Base-by-base conservation (phyloP, 1,140 invertebrate species). In the Trissolcus basalis region DNA sequence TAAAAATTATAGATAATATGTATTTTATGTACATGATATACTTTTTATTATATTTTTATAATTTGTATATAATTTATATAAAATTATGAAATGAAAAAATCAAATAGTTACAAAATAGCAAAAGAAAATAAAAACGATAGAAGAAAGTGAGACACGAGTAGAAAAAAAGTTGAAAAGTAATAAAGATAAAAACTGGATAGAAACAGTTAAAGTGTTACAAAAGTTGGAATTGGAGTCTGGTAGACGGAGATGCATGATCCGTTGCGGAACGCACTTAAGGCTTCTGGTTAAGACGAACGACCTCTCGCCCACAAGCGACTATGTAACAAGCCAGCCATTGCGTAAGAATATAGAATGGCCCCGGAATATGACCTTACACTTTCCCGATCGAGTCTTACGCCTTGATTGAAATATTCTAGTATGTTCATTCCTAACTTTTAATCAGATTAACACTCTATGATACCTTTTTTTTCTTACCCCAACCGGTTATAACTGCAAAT, bases 231-330 rank as follows among this genome's bases (percentile, higher is more conserved):
- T 6, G 6, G 6, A 27, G 19, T 27, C 6, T 9, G 60, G 15
- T 51, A 39, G 12, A 16, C 6, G 13, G 32, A 45, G 41, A 53
- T 47, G 43, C 67, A 36, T 43, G 56, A 60, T 51, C 58, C 35
- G 56, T 79, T 75, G 60, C 77, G 75, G 75, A 82, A 83, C 67
- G 70, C 76, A 77, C 72, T 81, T 81, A 82, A 79, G 63, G 60
- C 69, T 76, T 82, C 72, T 80, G 65, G 77, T 63, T 77, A 71
- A 75, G 77, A 71, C 79, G 80, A 79, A 69, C 79, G 80, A 80
- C 76, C 75, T 81, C 78, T 78, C 75, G 69, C 63, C 63, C 78
- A 72, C 74, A 69, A 78, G 69, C 77, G 67, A 69, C 67, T 70
- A 55, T 75, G 48, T 81, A 81, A 80, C 69, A 33, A 79, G 78